A percentile compares a stretch with the other conserved stretches of the same genome.
phyloP scores from a whole-genome alignment of 1,140 invertebrate genomes.

The Brachionus manjavacas region DNA sequence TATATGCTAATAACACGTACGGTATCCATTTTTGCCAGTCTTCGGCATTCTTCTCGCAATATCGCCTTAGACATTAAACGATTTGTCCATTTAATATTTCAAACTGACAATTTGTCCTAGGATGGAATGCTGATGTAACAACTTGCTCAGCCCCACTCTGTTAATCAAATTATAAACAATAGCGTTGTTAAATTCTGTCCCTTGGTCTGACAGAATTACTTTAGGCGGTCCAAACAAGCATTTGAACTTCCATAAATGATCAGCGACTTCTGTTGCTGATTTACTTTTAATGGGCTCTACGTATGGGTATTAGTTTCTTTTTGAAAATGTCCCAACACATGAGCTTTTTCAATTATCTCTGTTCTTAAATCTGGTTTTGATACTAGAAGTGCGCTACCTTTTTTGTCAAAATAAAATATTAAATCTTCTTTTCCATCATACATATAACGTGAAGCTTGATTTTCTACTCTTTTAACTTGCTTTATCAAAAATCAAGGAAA shows the following conservation, averaged over 20 bases:
- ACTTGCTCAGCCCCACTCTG: not conserved
- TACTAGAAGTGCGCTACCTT: not conserved
- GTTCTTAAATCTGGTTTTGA: not conserved
- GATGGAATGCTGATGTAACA: not conserved
- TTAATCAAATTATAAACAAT: not conserved
- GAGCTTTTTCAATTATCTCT: constrained; percentile 4
- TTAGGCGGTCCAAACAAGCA: not conserved
- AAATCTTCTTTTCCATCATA: not conserved
- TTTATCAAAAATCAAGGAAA: not conserved
- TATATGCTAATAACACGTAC: not conserved
- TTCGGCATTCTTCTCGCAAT: not conserved
- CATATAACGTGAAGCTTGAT: not conserved
- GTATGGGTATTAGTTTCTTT: not conserved
- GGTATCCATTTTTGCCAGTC: constrained; percentile 10
- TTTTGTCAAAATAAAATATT: not conserved
- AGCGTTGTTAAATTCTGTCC: constrained; percentile 5
- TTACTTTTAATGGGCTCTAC: not conserved
- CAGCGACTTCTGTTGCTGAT: not conserved
- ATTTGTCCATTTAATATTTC: not conserved
- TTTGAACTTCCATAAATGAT: not conserved
- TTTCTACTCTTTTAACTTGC: not conserved
- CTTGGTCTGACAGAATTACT: not conserved
- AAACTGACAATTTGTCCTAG: not conserved
- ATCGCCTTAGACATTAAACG: not conserved
- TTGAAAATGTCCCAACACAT: not conserved